Evolutionary conservation across 23 tunicate genomes (phyloP).

Genomic region (Halocynthia roretzi): DNA sequence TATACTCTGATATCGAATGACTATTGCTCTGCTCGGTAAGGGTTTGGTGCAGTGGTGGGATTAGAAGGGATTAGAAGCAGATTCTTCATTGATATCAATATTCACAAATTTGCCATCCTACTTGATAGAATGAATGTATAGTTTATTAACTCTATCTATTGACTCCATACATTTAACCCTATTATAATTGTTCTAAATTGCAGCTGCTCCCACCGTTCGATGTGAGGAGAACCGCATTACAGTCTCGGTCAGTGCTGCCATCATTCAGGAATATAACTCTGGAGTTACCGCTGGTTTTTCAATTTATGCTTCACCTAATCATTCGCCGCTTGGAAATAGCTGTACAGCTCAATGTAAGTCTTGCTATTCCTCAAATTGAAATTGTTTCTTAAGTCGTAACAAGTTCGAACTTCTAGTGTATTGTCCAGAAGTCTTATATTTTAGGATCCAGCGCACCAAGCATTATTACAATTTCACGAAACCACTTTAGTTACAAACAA

Average conservation of each 20-base stretch:
- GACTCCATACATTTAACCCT: no score
- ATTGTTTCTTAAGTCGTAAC: neutral
- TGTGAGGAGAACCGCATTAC: neutral
- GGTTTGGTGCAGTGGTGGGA: neutral
- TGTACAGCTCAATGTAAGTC: neutral
- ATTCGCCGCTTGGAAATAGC: neutral
- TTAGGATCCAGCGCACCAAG: no score
- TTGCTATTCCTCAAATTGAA: neutral
- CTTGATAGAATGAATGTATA: no score
- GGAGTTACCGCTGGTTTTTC: neutral
- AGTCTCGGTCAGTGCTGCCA: slow-evolving; percentile 1
- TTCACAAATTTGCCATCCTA: no score
- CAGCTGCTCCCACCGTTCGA: neutral
- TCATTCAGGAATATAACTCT: neutral
- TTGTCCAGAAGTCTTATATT: no score
- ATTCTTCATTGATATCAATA: neutral
- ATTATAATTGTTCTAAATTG: neutral
- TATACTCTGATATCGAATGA: no score
- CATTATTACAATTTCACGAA: no score
- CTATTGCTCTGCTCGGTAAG: neutral
- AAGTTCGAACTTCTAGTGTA: neutral
- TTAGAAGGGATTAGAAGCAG: neutral
- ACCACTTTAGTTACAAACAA: no score
- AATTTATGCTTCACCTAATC: neutral
- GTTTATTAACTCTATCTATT: no score